phyloP scores from a whole-genome alignment of 2,797 vertebrate genomes.

The Strix occidentalis region DNA sequence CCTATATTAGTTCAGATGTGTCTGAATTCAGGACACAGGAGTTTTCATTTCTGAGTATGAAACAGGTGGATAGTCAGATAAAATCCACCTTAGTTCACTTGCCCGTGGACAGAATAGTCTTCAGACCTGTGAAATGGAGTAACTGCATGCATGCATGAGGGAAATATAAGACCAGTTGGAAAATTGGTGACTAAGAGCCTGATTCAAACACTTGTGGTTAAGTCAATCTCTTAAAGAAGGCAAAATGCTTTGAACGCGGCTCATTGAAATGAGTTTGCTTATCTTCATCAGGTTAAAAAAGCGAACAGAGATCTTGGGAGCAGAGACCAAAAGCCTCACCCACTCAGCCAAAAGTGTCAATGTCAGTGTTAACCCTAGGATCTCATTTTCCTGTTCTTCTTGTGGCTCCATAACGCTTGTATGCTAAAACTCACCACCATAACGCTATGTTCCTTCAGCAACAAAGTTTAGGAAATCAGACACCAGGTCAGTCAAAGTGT shows the following conservation, averaged over 20 bases:
- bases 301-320: not conserved
- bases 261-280: not conserved
- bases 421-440: not conserved
- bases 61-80: not conserved
- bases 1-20: not conserved
- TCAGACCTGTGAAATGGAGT: not conserved
- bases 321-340: not conserved
- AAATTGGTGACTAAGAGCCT: not conserved
- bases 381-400: not conserved
- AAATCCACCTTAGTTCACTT: not conserved
- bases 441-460: not conserved
- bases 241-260: not conserved
- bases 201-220: not conserved
- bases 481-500: not conserved
- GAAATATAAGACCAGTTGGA: not conserved
- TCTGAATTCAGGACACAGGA: not conserved
- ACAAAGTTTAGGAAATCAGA: not conserved
- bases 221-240: not conserved
- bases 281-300: not conserved
- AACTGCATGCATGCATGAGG: not conserved
- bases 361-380: not conserved
- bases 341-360: not conserved
- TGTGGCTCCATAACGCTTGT: not conserved
- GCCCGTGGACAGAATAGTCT: not conserved
- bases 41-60: not conserved